Conservation (phyloP, 2,888 invertebrate species). For the Epinotia bilunana region DNA sequence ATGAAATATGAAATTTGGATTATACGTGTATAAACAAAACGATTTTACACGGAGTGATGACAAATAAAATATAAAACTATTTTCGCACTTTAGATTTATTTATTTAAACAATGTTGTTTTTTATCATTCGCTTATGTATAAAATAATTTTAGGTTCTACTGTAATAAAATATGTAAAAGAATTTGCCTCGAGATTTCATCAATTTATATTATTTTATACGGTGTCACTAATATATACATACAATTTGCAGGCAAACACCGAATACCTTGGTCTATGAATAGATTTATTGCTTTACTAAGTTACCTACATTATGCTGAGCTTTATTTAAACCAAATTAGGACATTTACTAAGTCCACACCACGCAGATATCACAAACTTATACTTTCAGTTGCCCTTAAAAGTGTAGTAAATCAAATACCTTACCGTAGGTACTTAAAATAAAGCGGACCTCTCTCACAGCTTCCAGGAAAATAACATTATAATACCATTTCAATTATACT, state of each 20-base stretch:
- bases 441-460: slow-evolving; percentile 21
- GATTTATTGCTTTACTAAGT: slow-evolving; percentile 33
- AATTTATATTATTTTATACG: slow-evolving; percentile 28
- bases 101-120: slow-evolving; percentile 77
- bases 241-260: slow-evolving; percentile 22
- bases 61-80: slow-evolving; percentile 5
- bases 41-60: neutral
- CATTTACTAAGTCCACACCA: slow-evolving; percentile 28
- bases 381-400: slow-evolving; percentile 29
- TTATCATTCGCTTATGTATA: slow-evolving; percentile 73
- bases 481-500: slow-evolving; percentile 44
- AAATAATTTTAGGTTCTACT: slow-evolving; percentile 69
- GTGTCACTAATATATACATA: slow-evolving; percentile 33
- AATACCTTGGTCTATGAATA: slow-evolving; percentile 21
- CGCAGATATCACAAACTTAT: slow-evolving; percentile 28
- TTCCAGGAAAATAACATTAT: slow-evolving; percentile 33
- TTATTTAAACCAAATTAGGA: slow-evolving; percentile 31
- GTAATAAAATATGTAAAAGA: slow-evolving; percentile 71
- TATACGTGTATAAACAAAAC: too few species aligned
- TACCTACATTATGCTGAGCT: slow-evolving; percentile 17
- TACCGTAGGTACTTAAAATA: slow-evolving; percentile 23
- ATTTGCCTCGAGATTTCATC: slow-evolving; percentile 47
- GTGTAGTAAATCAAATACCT: slow-evolving; percentile 27
- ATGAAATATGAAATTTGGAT: too few species aligned
- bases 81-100: slow-evolving; percentile 63